A percentile compares a stretch with the other conserved stretches of the same genome.
phyloP scores from a whole-genome alignment of 2,888 invertebrate genomes.

The Limenitis arthemis region DNA sequence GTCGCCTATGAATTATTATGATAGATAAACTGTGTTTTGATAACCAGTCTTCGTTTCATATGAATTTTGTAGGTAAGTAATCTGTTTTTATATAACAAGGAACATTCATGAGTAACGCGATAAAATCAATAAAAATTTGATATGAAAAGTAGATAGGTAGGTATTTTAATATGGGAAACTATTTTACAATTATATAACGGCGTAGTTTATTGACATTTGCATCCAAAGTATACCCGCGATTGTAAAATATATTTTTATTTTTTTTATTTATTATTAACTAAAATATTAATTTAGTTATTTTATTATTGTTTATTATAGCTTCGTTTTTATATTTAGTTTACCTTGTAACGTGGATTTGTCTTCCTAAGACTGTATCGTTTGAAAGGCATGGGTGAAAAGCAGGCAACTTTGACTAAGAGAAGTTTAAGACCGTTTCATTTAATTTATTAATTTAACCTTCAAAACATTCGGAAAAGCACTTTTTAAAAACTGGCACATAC shows the following conservation, averaged over 20 bases:
- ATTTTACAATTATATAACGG: conserved; percentile 51
- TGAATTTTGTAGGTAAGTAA: conserved; percentile 26
- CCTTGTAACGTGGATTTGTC: conserved; percentile 17
- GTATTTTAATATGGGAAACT: conserved; percentile 67
- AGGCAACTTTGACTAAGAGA: conserved; percentile 9
- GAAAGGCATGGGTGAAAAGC: conserved; percentile 17
- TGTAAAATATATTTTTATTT: conserved; percentile 9
- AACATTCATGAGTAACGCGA: conserved; percentile 38
- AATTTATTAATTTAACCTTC: conserved; percentile 4
- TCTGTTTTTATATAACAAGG: conserved; percentile 29
- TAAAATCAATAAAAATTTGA: conserved; percentile 56
- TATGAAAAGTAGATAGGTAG: conserved; percentile 69
- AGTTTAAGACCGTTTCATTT: conserved; percentile 9
- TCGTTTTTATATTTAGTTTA: too few relatives aligned
- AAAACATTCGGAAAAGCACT: conserved; percentile 9
- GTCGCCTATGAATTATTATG: conserved; percentile 10
- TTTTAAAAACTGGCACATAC: conserved; percentile 23
- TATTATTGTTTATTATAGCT: too few relatives aligned
- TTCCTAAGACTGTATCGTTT: conserved; percentile 22
- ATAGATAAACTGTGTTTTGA: conserved; percentile 14
- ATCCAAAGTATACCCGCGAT: conserved; percentile 18
- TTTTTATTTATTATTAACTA: conserved; percentile 12
- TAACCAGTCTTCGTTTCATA: conserved; percentile 23
- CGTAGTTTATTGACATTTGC: conserved; percentile 19
- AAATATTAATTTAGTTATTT: too few relatives aligned